These are phyloP conservation scores for Brachyrhaphis roseni DNA, from an alignment of 2,797 vertebrate genomes.

Conservation along the genomic window DNA sequence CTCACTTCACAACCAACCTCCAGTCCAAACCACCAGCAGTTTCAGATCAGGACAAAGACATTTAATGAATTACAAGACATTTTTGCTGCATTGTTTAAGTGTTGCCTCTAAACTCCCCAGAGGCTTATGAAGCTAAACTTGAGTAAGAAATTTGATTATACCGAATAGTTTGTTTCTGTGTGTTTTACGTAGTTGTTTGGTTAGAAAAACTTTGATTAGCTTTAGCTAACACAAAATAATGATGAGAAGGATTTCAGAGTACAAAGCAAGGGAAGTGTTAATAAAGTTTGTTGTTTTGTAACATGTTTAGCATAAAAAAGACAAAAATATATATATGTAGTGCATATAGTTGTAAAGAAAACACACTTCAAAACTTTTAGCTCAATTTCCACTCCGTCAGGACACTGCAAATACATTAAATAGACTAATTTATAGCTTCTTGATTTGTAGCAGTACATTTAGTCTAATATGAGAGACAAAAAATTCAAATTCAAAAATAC, in stretches of 20 bases:
- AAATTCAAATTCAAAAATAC: neutral
- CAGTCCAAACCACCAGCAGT: conserved; percentile 22
- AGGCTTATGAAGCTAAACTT: conserved; percentile 24
- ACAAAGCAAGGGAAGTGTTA: neutral
- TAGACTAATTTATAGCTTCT: neutral
- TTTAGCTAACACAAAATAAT: neutral
- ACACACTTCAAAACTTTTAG: neutral
- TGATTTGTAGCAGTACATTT: neutral
- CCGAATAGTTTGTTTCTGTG: neutral
- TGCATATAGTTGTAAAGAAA: neutral
- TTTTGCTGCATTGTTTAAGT: neutral
- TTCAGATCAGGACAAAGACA: neutral
- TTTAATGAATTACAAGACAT: neutral
- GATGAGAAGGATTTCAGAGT: neutral
- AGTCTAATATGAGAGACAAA: neutral
- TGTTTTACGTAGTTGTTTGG: neutral
- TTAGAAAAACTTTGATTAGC: neutral
- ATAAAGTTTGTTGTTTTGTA: neutral
- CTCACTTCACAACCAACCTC: conserved; percentile 50
- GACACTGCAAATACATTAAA: too few species aligned
- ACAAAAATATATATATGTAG: neutral
- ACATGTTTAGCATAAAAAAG: neutral
- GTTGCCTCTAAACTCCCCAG: neutral
- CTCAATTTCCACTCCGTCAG: neutral
- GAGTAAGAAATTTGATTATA: conserved; percentile 17